Evolutionary conservation across 1,140 invertebrate species (phyloP).

Genomic region (Scaptodrosophila lebanonensis): DNA sequence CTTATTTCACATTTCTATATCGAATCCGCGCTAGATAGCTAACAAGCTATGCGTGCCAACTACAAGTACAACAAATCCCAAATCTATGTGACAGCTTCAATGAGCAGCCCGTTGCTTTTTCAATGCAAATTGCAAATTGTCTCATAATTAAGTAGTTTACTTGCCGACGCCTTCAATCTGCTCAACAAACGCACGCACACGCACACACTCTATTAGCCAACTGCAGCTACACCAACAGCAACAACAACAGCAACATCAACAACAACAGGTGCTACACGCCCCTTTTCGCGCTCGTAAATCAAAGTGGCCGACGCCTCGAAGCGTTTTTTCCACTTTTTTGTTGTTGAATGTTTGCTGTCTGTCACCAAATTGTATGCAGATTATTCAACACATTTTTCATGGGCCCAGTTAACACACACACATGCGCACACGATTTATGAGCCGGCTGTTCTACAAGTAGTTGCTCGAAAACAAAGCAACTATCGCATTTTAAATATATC

Average conservation of each 20-base stretch:
- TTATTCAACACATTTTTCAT: constrained; percentile 36
- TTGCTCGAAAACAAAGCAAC: no score
- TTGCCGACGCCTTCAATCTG: no score
- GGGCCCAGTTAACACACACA: constrained; percentile 10
- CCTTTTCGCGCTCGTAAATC: constrained; percentile 57
- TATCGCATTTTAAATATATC: no score
- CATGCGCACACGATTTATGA: constrained; percentile 47
- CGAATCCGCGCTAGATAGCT: no score
- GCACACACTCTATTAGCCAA: constrained; percentile 20
- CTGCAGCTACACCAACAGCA: not conserved
- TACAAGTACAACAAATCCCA: no score
- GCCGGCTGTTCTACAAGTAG: not conserved
- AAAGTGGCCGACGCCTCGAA: constrained; percentile 24
- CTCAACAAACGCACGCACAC: constrained; percentile 5
- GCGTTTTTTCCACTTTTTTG: not conserved
- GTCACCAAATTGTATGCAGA: constrained; percentile 69
- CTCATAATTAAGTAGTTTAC: constrained; percentile 63
- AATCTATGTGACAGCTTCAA: constrained; percentile 55
- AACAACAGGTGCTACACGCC: constrained; percentile 36
- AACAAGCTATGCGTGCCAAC: no score
- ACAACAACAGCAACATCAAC: constrained; percentile 10
- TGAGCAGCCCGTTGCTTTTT: constrained; percentile 27
- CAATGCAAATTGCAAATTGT: constrained; percentile 52
- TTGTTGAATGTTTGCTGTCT: constrained; percentile 25
- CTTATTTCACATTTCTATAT: no score